phyloP scores from a whole-genome alignment of 2,888 invertebrate species.

The Pyrochroa serraticornis region DNA sequence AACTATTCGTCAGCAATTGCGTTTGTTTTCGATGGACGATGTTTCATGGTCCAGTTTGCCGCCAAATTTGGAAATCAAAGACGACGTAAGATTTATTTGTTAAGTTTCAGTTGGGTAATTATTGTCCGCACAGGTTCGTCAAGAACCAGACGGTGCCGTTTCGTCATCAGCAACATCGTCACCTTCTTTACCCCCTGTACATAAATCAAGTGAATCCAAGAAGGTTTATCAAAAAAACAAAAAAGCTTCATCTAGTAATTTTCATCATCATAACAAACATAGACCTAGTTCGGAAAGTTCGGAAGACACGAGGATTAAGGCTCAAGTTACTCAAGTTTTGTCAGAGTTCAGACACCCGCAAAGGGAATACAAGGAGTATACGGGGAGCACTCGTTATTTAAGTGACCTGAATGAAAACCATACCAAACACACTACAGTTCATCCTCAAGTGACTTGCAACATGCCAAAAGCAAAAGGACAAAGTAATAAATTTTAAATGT shows the following conservation, averaged over 20 bases:
- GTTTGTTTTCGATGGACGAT: conserved; percentile 71
- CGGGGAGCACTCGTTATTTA: conserved; percentile 47
- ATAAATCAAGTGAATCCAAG: conserved; percentile 26
- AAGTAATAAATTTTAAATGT: conserved; percentile 2
- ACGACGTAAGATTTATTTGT: conserved; percentile 35
- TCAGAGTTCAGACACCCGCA: conserved; percentile 63
- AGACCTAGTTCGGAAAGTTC: conserved; percentile 39
- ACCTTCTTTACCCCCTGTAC: conserved; percentile 51
- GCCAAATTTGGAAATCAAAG: conserved; percentile 51
- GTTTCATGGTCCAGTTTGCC: conserved; percentile 66
- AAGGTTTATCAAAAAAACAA: conserved; percentile 33
- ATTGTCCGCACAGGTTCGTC: conserved; percentile 60
- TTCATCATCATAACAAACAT: conserved; percentile 30
- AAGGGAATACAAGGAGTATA: conserved; percentile 62
- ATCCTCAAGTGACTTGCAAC: conserved; percentile 65
- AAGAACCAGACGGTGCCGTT: conserved; percentile 76
- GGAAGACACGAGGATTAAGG: conserved; percentile 57
- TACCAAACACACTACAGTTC: conserved; percentile 58
- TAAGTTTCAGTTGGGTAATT: neutral
- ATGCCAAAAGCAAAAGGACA: conserved; percentile 60
- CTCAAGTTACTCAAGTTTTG: conserved; percentile 62
- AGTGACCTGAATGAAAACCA: conserved; percentile 39
- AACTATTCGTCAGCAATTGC: conserved; percentile 74
- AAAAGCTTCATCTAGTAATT: conserved; percentile 30
- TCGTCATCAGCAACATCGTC: conserved; percentile 65